Evolutionary conservation across 2,888 invertebrate species (phyloP), one percentile per base, ranked within the genome.

Genomic region (Acanthosepion lycidas): DNA sequence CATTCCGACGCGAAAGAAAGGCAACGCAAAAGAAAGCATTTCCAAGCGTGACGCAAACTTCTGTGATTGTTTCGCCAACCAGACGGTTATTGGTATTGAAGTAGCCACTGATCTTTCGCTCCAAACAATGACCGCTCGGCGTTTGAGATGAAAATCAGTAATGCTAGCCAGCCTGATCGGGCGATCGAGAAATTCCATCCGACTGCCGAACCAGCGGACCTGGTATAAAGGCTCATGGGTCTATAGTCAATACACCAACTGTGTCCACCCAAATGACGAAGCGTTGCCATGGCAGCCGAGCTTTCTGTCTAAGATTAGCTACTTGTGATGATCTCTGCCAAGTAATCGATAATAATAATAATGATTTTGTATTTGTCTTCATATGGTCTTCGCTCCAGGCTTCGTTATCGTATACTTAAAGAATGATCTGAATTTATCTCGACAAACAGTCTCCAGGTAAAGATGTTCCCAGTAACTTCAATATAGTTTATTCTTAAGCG

Each of bases 131-230:
- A 33, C 78, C n/a, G 33, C n/a, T 9, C 78, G 78, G 78, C n/a
- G 78, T 78, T 78, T 78, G 78, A 78, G 78, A 78, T 78, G 33
- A 78, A 78, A 78, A 78, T 78, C 78, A 15, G 78, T n/a, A 78
- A 78, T n/a, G 78, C 78, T 78, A n/a, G 78, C 78, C n/a, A n/a
- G n/a, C n/a, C n/a, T 78, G 78, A 78, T 78, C 78, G n/a, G 78
- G 78, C 78, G 78, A 33, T 78, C 15, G n/a, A 33, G 78, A 78
- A 78, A 78, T 78, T 78, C 78, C 78, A 78, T 78, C 59, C 59
- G 59, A 59, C 23, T 23, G 20, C 59, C 59, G 59, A 59, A 59
- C 59, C 59, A 59, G 59, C 23, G 23, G 59, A 59, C 59, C 59
- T 59, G 59, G 59, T 20, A 59, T 23, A 59, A 59, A 59, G 33